Base-by-base conservation (phyloP, 2,888 invertebrate genomes). In the Acrobasis consociella region DNA sequence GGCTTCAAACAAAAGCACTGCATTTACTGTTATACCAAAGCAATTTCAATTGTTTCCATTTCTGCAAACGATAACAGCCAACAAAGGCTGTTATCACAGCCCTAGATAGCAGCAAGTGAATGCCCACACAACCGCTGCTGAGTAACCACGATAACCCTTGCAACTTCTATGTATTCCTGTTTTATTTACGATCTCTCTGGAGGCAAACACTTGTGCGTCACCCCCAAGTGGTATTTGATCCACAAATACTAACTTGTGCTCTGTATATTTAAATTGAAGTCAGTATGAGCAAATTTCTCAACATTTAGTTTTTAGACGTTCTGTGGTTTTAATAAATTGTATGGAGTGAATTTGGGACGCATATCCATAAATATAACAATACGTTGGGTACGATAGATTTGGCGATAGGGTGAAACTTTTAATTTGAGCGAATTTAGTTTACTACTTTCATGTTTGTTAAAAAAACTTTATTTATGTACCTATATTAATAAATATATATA, bases 121-220 rank as follows among this genome's bases (percentile, higher is more conserved):
- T 50, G 16, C 31, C 58, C 50, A 38, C 49, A 37, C n/a, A 39
- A 39, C 55, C 55, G 42, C 58, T 86, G 83, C 78, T 82, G 78
- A 83, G 77, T 80, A 83, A 83, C 74, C 69, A 73, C 81, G 88
- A 89, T 88, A 87, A 87, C 86, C 84, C 81, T 71, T 55, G 58
- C 31, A 13, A 1, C 76, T 83, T 78, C 78, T 77, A 82, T 79
- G 42, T 56, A 13, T 17, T 56, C 42, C 56, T 81, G 79, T 79
- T 89, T 87, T 91, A 90, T 91, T 90, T 89, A 78, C 83, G 85
- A 79, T 79, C 90, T 84, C 86, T 73, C 81, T 82, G 88, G 85
- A 85, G 90, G 91, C 83, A 88, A 85, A 88, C 89, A 87, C 78
- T 80, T 81, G 87, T 89, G 87, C 87, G 89, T 89, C 89, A 89